phyloP scores from a whole-genome alignment of 2,113 vertebrate species.

The Zosterops japonicus region DNA sequence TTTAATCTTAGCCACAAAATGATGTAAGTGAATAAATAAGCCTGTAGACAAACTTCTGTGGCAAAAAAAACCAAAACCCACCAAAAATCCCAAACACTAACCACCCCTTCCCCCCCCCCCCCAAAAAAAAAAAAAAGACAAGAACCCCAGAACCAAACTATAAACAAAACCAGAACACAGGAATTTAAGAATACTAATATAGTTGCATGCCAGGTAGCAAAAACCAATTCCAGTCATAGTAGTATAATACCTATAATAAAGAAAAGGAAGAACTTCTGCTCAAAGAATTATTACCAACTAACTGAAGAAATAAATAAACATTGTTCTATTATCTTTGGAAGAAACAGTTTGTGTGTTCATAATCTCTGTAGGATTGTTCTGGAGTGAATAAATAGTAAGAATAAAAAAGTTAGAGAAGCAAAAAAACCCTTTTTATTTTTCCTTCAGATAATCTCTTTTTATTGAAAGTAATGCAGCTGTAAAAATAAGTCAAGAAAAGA shows the following conservation, averaged over 20 bases:
- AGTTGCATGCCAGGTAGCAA: not conserved
- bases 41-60: not conserved
- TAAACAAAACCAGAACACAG: not conserved
- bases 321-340: not conserved
- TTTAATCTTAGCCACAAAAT: not conserved
- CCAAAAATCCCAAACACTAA: not conserved
- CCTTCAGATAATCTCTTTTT: not conserved
- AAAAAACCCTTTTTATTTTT: accelerated
- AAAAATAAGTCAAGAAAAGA: not conserved
- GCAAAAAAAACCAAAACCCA: not conserved
- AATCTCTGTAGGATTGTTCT: not conserved
- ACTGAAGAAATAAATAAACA: not conserved
- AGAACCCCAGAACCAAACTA: not conserved
- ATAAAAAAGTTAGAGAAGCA: not conserved
- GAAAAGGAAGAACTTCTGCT: not conserved
- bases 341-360: not conserved
- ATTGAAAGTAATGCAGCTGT: not conserved
- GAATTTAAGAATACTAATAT: not conserved
- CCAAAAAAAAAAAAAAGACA: not conserved
- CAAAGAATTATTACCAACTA: not conserved
- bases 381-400: not conserved
- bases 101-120: too few relatives aligned
- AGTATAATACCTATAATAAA: not conserved
- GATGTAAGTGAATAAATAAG: not conserved
- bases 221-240: not conserved